Base-by-base conservation (phyloP, 2,888 invertebrate species). In the Aporophyla nigra region DNA sequence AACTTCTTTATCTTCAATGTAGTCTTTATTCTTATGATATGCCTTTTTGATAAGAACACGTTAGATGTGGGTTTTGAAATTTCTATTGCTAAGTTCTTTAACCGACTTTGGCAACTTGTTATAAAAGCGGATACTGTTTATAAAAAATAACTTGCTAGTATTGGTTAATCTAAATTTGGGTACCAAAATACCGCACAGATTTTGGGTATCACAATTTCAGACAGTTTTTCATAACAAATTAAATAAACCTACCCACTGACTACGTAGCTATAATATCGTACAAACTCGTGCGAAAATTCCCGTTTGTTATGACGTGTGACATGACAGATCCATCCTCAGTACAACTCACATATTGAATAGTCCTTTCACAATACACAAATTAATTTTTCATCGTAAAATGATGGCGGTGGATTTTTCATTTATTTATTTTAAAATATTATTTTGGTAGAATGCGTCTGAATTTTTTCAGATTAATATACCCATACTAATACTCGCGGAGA, bases 321-420 rank as follows among this genome's bases (percentile, higher is more conserved):
- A 92, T 91, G 93, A 92, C 91, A 92, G 90, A 89, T 90, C 88
- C 90, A 91, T 91, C 87, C 87, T 83, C 75, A 84, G 87, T 87
- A 90, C 90, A 90, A 91, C 88, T 90, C 88, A 81, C 85, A 80
- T 76, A 82, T 85, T 88, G 89, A 91, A 91, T 89, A 86, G 59
- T 65, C 65, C 61, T 76, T 61, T 74, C 69, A 78, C 65, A 65
- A 71, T 53, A 24, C 65, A 46, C 16, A 33, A 54, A 72, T 33
- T 68, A 58, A n/a, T 72, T 78, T 67, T 76, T 74, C 58, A 12
- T 58, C 24, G 62, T 59, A 66, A 66, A 62, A 43, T 70, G 14
- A 67, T 53, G 49, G 24, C 1, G 4, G 33, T 33, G 3, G 21
- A 63, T n/a, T 53, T 58, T 61, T 27, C n/a, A n/a, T n/a, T n/a